A percentile compares a stretch with the other conserved stretches of the same genome.
These are phyloP conservation scores for Arctopsyche grandis DNA, from an alignment of 1,140 invertebrate genomes.

Conservation along the genomic window DNA sequence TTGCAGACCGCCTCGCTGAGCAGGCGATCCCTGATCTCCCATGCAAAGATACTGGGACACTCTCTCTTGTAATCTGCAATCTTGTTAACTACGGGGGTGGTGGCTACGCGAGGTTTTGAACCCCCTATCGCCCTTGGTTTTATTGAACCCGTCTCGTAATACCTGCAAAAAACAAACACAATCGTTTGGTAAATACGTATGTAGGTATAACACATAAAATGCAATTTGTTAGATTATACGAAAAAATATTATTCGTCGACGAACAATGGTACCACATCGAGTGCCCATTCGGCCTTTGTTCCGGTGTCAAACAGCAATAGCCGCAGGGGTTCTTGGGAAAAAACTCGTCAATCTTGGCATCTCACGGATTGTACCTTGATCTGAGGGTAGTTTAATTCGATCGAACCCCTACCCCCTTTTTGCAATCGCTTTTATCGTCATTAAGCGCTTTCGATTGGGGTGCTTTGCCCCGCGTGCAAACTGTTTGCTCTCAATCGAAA, in stretches of 20 bases:
- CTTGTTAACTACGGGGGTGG: conserved; percentile 90
- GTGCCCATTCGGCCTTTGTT: conserved; percentile 35
- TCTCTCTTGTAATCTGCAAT: conserved; percentile 96
- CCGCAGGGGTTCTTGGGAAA: conserved; percentile 49
- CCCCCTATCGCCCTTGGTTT: conserved; percentile 95
- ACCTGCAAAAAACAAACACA: conserved; percentile 70
- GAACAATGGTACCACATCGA: not conserved
- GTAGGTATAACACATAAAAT: not conserved
- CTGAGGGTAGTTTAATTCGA: not conserved
- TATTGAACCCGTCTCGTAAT: conserved; percentile 98
- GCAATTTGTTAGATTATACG: not conserved
- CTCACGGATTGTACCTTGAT: conserved; percentile 33
- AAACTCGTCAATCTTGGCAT: conserved; percentile 53
- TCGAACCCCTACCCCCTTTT: not conserved
- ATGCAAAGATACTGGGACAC: conserved; percentile 97
- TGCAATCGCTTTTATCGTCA: not conserved
- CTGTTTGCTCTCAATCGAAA: too few species aligned
- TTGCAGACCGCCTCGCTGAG: conserved; percentile 97
- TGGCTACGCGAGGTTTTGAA: conserved; percentile 96
- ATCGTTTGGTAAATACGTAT: not conserved
- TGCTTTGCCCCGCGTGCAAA: not conserved
- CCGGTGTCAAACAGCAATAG: conserved; percentile 47
- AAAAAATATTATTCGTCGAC: not conserved
- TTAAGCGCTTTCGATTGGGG: not conserved
- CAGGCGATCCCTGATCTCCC: conserved; percentile 96